Percentiles rank a stretch among this genome's conserved stretches.
phyloP scores from a whole-genome alignment of 2,797 vertebrate species.

The Parotocinclus haroldoi region DNA sequence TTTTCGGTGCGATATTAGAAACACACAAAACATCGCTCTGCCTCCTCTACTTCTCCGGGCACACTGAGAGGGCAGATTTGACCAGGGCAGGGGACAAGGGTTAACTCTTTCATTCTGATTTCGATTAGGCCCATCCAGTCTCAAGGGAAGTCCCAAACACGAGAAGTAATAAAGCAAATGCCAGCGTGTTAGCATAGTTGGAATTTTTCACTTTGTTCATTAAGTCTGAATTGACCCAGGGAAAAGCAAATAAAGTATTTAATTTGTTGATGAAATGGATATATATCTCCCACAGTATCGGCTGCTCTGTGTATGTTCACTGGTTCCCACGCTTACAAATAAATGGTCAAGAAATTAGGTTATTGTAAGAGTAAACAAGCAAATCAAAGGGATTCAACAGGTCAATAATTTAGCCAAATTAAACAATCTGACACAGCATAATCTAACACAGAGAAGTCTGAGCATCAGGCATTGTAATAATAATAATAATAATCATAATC shows the following conservation, averaged over 20 bases:
- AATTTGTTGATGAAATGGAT: slow-evolving; percentile 35
- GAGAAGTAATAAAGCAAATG: slow-evolving; percentile 31
- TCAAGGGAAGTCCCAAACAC: slow-evolving; percentile 25
- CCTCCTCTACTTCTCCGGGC: slow-evolving; percentile 29
- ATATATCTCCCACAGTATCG: neutral
- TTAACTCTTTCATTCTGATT: slow-evolving; percentile 51
- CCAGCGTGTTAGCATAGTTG: slow-evolving; percentile 32
- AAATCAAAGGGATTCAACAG: too few relatives aligned
- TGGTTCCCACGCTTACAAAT: slow-evolving; percentile 15
- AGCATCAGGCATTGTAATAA: too few relatives aligned
- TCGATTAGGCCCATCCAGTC: slow-evolving; percentile 38
- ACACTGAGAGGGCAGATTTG: slow-evolving; percentile 24
- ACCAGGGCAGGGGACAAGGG: slow-evolving; percentile 44
- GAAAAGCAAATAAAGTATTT: slow-evolving; percentile 41
- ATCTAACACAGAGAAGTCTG: too few relatives aligned
- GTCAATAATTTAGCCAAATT: too few relatives aligned
- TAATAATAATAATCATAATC: too few relatives aligned
- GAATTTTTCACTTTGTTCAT: slow-evolving; percentile 36
- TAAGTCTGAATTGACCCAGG: slow-evolving; percentile 40
- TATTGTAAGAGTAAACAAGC: too few relatives aligned
- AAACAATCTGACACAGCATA: too few relatives aligned
- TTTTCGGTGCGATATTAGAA: slow-evolving; percentile 68
- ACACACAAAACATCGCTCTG: slow-evolving; percentile 59
- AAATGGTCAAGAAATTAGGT: too few relatives aligned
- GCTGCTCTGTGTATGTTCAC: neutral